Conservation (phyloP, 1,140 invertebrate species). For the Trinorchestia longiramus region DNA sequence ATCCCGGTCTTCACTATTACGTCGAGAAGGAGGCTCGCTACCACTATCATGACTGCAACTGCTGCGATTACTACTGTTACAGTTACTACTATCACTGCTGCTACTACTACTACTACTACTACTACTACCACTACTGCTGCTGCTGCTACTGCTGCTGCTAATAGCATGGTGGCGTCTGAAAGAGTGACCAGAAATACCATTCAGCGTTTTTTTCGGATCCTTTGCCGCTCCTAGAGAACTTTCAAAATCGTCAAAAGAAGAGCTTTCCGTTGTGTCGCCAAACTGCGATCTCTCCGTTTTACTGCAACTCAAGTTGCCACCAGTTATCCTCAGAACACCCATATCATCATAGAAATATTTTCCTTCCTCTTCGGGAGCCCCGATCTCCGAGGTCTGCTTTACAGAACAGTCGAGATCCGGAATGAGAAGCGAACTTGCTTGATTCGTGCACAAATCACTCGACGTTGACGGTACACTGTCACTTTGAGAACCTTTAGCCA, state of each 20-base stretch:
- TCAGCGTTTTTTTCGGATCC: background rate
- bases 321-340: constrained; percentile 6
- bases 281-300: background rate
- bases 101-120: background rate
- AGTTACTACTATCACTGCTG: background rate
- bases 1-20: background rate
- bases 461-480: background rate
- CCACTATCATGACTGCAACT: background rate
- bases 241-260: background rate
- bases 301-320: background rate
- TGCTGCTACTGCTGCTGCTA: background rate
- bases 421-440: background rate
- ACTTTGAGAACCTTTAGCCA: background rate
- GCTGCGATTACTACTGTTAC: background rate
- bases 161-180: background rate
- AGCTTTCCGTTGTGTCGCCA: background rate
- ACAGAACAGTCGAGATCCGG: background rate
- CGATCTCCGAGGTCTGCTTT: background rate
- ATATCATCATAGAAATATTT: constrained; percentile 40
- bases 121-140: background rate
- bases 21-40: background rate
- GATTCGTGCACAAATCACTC: background rate
- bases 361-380: background rate
- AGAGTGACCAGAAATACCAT: background rate
- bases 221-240: background rate